Conservation (phyloP, 2,797 vertebrate genomes). For the Rhinella marina region DNA sequence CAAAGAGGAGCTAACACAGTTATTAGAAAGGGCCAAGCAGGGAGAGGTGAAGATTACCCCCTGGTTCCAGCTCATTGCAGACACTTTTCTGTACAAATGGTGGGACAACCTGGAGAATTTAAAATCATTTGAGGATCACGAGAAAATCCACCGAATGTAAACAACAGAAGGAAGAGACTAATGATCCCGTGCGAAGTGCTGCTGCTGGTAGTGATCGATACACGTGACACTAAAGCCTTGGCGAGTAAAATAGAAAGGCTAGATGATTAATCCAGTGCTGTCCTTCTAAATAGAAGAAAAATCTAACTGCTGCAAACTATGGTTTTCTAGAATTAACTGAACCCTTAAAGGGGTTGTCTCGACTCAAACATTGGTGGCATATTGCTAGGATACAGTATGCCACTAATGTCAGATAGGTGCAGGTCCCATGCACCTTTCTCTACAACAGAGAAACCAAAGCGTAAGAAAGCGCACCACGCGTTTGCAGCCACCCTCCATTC, state of each 20-base stretch:
- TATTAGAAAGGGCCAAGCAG: constrained; percentile 82
- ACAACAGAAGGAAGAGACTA: not conserved
- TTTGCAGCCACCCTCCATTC: too few species aligned
- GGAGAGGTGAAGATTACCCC: constrained; percentile 88
- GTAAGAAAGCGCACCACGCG: too few species aligned
- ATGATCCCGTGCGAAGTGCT: too few species aligned
- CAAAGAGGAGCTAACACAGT: constrained; percentile 87
- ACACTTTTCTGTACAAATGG: constrained; percentile 94
- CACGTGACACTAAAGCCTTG: too few species aligned
- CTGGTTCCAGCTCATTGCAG: constrained; percentile 92
- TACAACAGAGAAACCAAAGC: too few species aligned
- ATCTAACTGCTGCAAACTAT: not conserved
- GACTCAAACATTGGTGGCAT: too few species aligned
- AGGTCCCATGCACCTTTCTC: too few species aligned
- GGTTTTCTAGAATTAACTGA: not conserved
- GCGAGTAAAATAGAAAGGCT: too few species aligned
- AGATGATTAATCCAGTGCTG: too few species aligned
- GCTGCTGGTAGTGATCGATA: too few species aligned
- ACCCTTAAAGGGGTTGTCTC: not conserved
- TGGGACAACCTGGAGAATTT: constrained; percentile 92
- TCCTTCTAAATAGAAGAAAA: not conserved
- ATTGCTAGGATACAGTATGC: too few species aligned
- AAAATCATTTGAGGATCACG: constrained; percentile 86
- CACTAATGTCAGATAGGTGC: too few species aligned
- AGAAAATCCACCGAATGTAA: constrained; percentile 88